Evolutionary conservation across 2,113 vertebrate species (phyloP), one percentile per base, ranked within the genome.

Genomic region (Chaetops frenatus): DNA sequence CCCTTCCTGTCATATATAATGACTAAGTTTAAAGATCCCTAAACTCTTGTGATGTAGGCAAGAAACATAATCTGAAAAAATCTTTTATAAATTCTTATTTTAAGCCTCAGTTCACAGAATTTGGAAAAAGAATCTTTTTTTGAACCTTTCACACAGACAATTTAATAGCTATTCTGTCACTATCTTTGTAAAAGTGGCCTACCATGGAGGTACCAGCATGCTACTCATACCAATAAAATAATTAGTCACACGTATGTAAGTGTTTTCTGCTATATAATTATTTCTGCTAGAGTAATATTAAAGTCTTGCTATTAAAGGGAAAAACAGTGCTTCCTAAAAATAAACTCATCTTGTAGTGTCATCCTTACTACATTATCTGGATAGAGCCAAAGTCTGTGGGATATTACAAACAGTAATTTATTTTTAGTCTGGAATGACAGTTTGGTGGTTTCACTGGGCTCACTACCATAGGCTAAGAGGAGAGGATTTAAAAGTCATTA

Each of bases 311-410:
- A 51, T 33, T 73, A 73, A 69, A 84, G n/a, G 14, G 45, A 61
- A 87, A 81, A 93, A 22, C 7, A n/a, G 8, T 11, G 4, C 14
- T 84, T 84, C 10, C 50, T 84, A 78, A 84, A 87, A 87, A 69
- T 15, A 44, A 47, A 27, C 6, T 78, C 15, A 57, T 38, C 70
- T 13, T 65, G 73, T 31, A 40, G 4, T 38, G 24, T 53, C 36
- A 48, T 61, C 19, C 10, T 57, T 53, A 48, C 20, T 48, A 18
- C 0, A 7, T 29, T 47, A 29, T 44, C 50, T 62, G 70, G 42
- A 71, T 0, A 0, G 17, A 70, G 14, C 7, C 36, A 54, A 14
- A 16, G 7, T 19, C 11, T 61, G 25, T 31, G 61, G 25, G n/a
- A 54, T 66, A 40, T 74, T 61, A 47, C 0, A 3, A 78, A 38